Conservation (phyloP, 2,113 vertebrate genomes). For the Setophaga petechia region DNA sequence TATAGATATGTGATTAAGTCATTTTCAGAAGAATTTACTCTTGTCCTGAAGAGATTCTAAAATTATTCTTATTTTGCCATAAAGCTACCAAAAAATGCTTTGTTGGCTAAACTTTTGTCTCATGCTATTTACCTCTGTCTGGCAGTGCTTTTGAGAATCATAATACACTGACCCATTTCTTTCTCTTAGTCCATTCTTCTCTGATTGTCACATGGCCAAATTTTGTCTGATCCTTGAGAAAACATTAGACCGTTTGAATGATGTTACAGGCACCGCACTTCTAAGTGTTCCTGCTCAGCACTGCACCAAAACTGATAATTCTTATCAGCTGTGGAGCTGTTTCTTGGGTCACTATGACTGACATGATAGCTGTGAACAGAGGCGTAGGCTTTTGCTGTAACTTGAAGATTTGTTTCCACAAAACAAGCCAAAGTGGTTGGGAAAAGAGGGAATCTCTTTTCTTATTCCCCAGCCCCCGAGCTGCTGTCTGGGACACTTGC, state of each 20-base stretch:
- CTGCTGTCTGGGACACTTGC: slow-evolving; percentile 22
- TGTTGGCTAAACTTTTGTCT: neutral
- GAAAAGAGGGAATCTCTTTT: neutral
- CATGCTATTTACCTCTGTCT: neutral
- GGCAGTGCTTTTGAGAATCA: neutral
- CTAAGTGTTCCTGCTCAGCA: neutral
- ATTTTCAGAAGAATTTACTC: neutral
- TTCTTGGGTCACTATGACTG: neutral
- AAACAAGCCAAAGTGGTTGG: neutral
- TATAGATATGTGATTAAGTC: neutral
- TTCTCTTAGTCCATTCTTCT: neutral
- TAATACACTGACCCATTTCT: neutral
- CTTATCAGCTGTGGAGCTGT: neutral
- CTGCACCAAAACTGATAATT: neutral
- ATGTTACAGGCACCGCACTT: fast-evolving
- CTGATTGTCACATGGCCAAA: neutral
- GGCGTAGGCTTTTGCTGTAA: neutral
- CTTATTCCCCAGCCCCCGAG: neutral
- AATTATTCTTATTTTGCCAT: neutral
- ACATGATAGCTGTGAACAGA: neutral
- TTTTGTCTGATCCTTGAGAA: neutral
- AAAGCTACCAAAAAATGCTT: neutral
- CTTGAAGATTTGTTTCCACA: neutral
- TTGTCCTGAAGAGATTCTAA: neutral
- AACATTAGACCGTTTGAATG: neutral